Base-by-base conservation (phyloP, 2,113 vertebrate species). In the Ptychochromis oligacanthus region DNA sequence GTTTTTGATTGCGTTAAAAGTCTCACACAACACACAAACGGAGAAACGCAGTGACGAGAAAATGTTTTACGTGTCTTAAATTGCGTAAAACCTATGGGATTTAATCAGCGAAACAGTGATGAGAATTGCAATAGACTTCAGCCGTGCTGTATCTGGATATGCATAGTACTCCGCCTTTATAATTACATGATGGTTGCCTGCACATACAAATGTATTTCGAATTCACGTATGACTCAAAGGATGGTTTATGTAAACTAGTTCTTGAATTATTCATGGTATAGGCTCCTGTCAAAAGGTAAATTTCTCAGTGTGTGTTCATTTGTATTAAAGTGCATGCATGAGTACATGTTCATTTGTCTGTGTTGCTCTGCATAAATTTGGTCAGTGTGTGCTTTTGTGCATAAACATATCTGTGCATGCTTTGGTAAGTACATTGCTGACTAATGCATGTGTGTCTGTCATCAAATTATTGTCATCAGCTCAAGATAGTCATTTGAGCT, bases 401-500 rank as follows among this genome's bases (percentile, higher is more conserved):
- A 62, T 56, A 67, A 79, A 43, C 8, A 5, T 36, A 24, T 77
- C 38, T 38, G 43, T 18, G 79, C 6, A 4, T 38, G 55, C 55
- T 60, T 72, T 43, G 22, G 26, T 64, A 28, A 70, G 81, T 67
- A 49, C 28, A 14, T 83, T 65, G 83, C 46, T 83, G 83, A 82
- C 64, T 81, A 61, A 82, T 84, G 82, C 52, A 22, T 80, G 77
- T 78, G 81, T 79, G 79, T 54, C 76, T 87, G 65, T 81, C 60
- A 10, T 84, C 79, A 91, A 89, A 86, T 92, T 86, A 86, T 88
- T 87, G 82, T 87, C 89, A 88, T 93, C 67, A 88, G 61, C 72
- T 90, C 84, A 87, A 80, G 80, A 89, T 72, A 90, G 86, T 87
- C 83, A 88, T 88, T 89, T 84, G 54, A 83, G 57, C 77, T 82